Conservation (phyloP, 1,140 invertebrate species). For the Pissodes strobi region DNA sequence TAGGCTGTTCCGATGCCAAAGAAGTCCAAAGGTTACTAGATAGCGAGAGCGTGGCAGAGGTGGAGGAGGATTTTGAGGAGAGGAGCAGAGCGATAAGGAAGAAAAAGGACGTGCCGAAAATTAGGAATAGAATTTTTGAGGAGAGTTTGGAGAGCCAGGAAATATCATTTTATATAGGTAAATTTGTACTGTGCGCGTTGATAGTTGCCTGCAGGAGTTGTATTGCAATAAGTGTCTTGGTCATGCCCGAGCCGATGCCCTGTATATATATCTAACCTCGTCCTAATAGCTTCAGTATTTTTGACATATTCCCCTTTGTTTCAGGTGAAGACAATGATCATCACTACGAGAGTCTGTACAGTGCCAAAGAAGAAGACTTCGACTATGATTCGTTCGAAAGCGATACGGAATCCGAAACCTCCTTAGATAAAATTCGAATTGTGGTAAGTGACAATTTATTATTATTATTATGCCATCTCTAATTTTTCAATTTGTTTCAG, state of each 20-base stretch:
- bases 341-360: constrained; percentile 27
- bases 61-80: constrained; percentile 29
- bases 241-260: no score
- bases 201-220: no score
- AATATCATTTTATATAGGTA: constrained; percentile 48
- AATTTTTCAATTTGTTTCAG: constrained; percentile 34
- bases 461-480: neutral
- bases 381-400: constrained; percentile 69
- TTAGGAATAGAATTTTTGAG: constrained; percentile 44
- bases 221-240: no score
- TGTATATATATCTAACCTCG: no score
- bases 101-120: constrained; percentile 41
- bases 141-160: constrained; percentile 48
- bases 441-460: constrained; percentile 16
- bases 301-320: no score
- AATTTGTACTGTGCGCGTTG: neutral
- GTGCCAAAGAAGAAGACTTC: constrained; percentile 51
- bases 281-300: no score
- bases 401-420: constrained; percentile 60
- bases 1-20: constrained; percentile 25
- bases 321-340: constrained; percentile 22
- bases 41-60: constrained; percentile 12
- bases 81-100: constrained; percentile 32
- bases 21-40: constrained; percentile 3
- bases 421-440: constrained; percentile 7